Base-by-base conservation (phyloP, 2,797 vertebrate species). In the Aldrovandia affinis region DNA sequence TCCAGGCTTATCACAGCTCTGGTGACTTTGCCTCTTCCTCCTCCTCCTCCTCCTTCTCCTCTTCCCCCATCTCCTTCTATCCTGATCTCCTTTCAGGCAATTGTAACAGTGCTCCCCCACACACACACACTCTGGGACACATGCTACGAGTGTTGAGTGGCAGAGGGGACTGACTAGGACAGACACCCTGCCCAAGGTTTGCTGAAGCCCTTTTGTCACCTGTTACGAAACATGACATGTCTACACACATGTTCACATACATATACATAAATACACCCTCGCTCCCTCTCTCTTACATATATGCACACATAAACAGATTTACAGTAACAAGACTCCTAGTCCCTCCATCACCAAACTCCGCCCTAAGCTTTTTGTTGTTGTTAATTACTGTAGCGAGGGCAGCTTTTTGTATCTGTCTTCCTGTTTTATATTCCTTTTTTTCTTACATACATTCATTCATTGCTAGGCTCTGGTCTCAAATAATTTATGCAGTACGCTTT, bases 11-110 rank as follows among this genome's bases (percentile, higher is more conserved):
- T n/a, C 22, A 4, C 20, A 55, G 25, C 10, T 59, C 5, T 59
- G 55, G 55, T 22, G 55, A 50, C 47, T 50, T 50, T 3, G 47
- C 6, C n/a, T 12, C n/a, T 30, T 28, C 25, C 89, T 99, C 98
- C 75, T 98, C 97, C 0, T 98, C 99, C 94, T 99, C 98, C 0
- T 99, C 98, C 0, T 98, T 97, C 3, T 99, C 97, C 0, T 99
- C 97, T 0, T 98, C 97, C 47, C 99, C 98, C 86, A 97, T 96
- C 90, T 98, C 97, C 0, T 99, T 97, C 0, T 96, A 98, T 90
- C 97, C 97, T 0, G 95, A 97, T 92, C 30, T 20, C 33, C 47
- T n/a, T 5, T 18, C 5, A 39, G 18, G 65, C 15, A 39, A 39
- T 18, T 30, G 30, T 73, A 42, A 5, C 25, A 75, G 18, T 12